Percentiles rank a stretch among this genome's conserved stretches.
Evolutionary conservation across 2,797 vertebrate species (phyloP).

Genomic region (Epinephelus malabaricus): DNA sequence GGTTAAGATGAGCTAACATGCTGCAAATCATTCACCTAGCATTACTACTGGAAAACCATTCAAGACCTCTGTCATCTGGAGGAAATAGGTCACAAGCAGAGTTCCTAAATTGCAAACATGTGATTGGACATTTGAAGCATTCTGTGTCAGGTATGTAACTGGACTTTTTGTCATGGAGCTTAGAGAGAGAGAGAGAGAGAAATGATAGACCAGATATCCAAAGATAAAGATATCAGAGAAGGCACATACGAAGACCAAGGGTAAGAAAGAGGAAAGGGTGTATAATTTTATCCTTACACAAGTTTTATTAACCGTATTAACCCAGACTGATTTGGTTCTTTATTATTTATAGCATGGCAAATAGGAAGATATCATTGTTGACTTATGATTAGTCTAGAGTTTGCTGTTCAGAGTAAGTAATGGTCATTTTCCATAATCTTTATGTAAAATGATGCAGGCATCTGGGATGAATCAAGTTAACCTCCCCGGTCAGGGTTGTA

Average conservation of each 20-base stretch:
- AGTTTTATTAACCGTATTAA: neutral
- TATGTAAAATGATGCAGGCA: constrained; percentile 11
- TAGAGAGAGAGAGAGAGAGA: neutral
- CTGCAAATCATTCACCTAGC: constrained; percentile 43
- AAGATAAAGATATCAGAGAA: neutral
- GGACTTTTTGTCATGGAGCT: constrained; percentile 6
- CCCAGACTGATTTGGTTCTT: neutral
- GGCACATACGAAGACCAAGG: neutral
- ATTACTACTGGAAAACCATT: constrained; percentile 33
- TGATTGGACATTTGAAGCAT: constrained; percentile 7
- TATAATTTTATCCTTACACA: neutral
- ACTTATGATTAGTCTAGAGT: neutral
- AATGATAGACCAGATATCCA: neutral
- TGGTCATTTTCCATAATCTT: neutral
- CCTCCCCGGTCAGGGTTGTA: neutral
- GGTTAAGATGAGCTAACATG: constrained; percentile 26
- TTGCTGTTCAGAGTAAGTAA: neutral
- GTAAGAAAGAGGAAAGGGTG: neutral
- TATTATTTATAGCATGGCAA: neutral
- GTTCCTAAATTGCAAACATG: constrained; percentile 33
- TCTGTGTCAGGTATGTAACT: constrained; percentile 4
- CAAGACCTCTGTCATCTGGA: constrained; percentile 42
- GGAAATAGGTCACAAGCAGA: constrained; percentile 26
- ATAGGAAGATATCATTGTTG: neutral
- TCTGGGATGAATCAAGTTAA: constrained; percentile 6